Percentiles rank a stretch among this genome's conserved stretches.
phyloP scores from a whole-genome alignment of 2,888 invertebrate genomes.

The Tiliacea citrago region DNA sequence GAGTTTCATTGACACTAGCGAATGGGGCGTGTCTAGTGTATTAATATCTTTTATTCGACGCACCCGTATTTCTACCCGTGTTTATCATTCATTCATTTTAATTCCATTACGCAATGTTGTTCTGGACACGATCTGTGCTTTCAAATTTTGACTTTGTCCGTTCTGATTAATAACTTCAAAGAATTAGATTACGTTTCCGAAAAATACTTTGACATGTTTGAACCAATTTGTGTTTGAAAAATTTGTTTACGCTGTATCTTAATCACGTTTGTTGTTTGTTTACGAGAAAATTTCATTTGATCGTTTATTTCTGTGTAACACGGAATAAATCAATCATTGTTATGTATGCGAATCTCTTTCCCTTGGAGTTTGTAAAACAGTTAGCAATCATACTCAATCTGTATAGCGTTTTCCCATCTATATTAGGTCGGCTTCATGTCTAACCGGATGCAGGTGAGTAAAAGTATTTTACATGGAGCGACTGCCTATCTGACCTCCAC shows the following conservation, averaged over 20 bases:
- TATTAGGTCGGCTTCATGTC: too few species aligned
- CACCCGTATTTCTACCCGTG: constrained; percentile 50
- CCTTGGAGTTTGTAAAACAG: constrained; percentile 25
- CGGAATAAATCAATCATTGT: constrained; percentile 51
- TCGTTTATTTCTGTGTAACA: constrained; percentile 17
- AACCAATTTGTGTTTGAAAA: constrained; percentile 34
- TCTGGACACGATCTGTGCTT: constrained; percentile 36
- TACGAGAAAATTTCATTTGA: constrained; percentile 28
- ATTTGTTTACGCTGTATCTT: constrained; percentile 45
- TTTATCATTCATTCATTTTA: constrained; percentile 49
- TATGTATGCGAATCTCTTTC: constrained; percentile 18
- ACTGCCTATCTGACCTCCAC: too few species aligned
- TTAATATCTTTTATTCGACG: constrained; percentile 62
- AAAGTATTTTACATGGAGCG: too few species aligned
- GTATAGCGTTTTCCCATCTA: too few species aligned
- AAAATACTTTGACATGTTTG: constrained; percentile 39
- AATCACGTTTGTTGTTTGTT: constrained; percentile 56
- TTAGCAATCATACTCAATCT: not conserved
- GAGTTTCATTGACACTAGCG: constrained; percentile 78
- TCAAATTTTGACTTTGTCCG: constrained; percentile 1
- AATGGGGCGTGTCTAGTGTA: constrained; percentile 77
- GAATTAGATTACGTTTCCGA: constrained; percentile 27
- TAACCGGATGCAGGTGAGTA: too few species aligned
- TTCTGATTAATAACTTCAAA: constrained; percentile 34
- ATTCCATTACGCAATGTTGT: constrained; percentile 53